Percentiles rank a stretch among this genome's conserved stretches.
These are phyloP conservation scores for Dasysyrphus albostriatus DNA, from an alignment of 2,888 invertebrate genomes.

Conservation along the genomic window DNA sequence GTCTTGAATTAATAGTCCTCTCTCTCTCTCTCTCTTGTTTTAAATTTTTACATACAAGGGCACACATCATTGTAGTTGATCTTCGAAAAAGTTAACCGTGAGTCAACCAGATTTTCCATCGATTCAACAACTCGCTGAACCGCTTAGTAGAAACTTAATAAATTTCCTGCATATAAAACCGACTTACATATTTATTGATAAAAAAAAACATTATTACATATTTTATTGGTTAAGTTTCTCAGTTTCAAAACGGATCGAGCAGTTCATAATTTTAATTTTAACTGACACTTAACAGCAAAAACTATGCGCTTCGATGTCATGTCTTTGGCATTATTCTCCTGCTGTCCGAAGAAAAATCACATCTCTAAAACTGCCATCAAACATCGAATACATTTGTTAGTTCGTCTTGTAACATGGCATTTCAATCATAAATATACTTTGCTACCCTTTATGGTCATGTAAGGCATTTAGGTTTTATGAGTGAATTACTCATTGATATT, in stretches of 20 bases:
- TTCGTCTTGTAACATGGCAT: slow-evolving; percentile 41
- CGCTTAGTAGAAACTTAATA: no score
- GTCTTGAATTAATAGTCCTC: no score
- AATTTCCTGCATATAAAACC: no score
- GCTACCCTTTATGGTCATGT: slow-evolving; percentile 47
- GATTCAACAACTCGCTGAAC: no score
- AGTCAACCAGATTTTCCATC: no score
- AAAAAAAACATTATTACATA: no score
- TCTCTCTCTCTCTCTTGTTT: no score
- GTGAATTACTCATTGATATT: slow-evolving; percentile 65
- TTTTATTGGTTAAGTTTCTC: slow-evolving; percentile 7
- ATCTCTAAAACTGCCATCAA: slow-evolving; percentile 27
- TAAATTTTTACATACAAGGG: no score
- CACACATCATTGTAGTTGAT: no score
- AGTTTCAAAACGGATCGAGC: not conserved
- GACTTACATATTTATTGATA: no score
- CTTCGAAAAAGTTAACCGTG: no score
- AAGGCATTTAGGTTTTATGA: slow-evolving; percentile 46
- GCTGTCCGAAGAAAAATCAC: slow-evolving; percentile 4
- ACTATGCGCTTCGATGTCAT: slow-evolving; percentile 3
- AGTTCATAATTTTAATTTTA: slow-evolving; percentile 43
- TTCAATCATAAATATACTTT: slow-evolving; percentile 58
- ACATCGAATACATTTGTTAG: slow-evolving; percentile 40
- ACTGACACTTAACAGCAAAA: slow-evolving; percentile 17
- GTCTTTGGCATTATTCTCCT: not conserved